Base-by-base conservation (phyloP, 1,140 invertebrate species). In the Drosophila leontia region DNA sequence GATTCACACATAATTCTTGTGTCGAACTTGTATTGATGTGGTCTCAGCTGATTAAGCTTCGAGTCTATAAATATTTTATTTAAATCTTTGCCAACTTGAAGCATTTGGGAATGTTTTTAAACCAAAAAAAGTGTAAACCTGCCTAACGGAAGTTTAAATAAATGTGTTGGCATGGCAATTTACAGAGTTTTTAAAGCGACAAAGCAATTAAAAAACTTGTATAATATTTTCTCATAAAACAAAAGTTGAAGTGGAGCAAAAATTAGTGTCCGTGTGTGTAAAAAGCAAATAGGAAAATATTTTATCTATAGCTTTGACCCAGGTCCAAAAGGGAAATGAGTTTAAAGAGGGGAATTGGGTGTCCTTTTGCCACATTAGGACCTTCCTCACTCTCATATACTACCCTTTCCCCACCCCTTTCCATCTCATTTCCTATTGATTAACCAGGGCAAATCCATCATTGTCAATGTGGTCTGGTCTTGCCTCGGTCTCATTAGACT, bases 1-100 rank as follows among this genome's bases (percentile, higher is more conserved):
- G 78, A 53, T 77, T 88, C 80, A 81, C 85, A 90, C 85, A 90
- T 90, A 82, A 85, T 79, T 91, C 77, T 85, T 39, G 76, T 77
- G 75, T 77, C 62, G 71, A 82, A 69, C 56, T 51, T 56, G 80
- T 69, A 83, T 82, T 48, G 70, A 59, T 41, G 47, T 17, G 35
- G 56, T 34, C 37, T 58, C 50, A 48, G 42, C 68, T 70, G 68
- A 71, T 71, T 71, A 58, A 41, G 68, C 35, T 34, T 34, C 12
- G 37, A 71, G 45, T 74, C 68, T 37, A 74, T 74, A 74, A 72
- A 74, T 74, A 60, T 74, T 56, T 60, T 72, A 72, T 51, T 60
- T 60, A 72, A 72, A 72, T 72, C 37, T 23, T 70, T 15, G 19
- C 9, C 7, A 13, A 26, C 15, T 48, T 26, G 15, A 34, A 17